Conservation (phyloP, 2,797 vertebrate species). For the Hafferia zeledoni region DNA sequence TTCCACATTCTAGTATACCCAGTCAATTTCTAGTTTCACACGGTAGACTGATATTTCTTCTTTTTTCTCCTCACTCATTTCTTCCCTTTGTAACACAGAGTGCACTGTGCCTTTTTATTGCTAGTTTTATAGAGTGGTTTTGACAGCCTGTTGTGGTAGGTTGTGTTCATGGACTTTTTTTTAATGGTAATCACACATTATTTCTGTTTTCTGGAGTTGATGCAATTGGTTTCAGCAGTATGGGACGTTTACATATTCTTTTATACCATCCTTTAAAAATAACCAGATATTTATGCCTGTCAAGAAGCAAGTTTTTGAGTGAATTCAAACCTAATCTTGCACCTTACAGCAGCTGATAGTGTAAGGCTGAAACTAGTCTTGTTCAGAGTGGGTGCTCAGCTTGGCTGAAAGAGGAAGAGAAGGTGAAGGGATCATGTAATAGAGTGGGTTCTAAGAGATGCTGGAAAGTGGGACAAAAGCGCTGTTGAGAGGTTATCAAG, state of each 20-base stretch:
- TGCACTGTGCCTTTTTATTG: accelerated
- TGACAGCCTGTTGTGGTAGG: background rate
- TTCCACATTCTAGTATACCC: background rate
- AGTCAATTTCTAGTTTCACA: background rate
- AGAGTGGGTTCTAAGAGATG: too few species aligned
- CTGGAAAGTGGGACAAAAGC: too few species aligned
- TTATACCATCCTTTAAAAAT: background rate
- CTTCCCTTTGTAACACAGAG: background rate
- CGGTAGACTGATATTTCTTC: accelerated
- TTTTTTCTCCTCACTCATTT: background rate
- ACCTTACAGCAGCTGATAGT: background rate
- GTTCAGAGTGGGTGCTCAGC: background rate
- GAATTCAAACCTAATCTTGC: background rate
- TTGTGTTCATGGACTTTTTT: background rate
- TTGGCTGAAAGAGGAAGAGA: background rate
- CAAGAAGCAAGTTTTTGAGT: background rate
- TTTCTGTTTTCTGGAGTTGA: background rate
- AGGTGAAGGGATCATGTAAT: background rate
- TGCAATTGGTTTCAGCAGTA: background rate
- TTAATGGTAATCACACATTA: background rate
- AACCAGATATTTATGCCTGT: background rate
- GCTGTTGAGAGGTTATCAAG: too few species aligned
- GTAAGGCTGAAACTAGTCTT: background rate
- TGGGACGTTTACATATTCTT: accelerated
- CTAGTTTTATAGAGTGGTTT: background rate